phyloP scores from a whole-genome alignment of 2,888 invertebrate genomes.

The Stegophylla sp. region DNA sequence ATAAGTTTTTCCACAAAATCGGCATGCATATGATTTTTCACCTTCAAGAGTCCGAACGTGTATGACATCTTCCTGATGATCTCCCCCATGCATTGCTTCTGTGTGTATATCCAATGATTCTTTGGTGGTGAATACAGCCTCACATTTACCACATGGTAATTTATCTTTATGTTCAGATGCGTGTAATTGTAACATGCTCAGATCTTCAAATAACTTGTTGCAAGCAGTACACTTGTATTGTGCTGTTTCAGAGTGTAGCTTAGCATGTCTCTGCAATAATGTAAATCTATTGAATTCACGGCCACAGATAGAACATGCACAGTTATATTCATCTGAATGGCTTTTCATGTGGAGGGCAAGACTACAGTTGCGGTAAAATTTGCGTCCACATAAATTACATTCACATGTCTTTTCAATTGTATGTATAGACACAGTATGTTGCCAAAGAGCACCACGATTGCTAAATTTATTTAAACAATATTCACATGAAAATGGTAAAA shows the following conservation, averaged over 20 bases:
- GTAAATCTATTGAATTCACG: conserved; percentile 61
- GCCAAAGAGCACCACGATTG: conserved; percentile 62
- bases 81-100: conserved; percentile 57
- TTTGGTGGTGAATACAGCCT: conserved; percentile 60
- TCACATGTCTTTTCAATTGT: conserved; percentile 62
- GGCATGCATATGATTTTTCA: conserved; percentile 60
- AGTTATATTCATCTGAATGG: conserved; percentile 62
- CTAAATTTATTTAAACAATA: conserved; percentile 62
- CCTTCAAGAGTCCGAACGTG: conserved; percentile 38
- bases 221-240: conserved; percentile 60
- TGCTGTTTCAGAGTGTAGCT: conserved; percentile 58
- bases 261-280: conserved; percentile 61
- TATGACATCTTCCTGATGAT: conserved; percentile 54
- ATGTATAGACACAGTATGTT: conserved; percentile 61
- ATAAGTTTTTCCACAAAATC: conserved; percentile 61
- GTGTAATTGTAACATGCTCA: conserved; percentile 60
- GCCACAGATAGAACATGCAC: conserved; percentile 61
- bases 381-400: conserved; percentile 62
- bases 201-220: conserved; percentile 60
- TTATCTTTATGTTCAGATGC: conserved; percentile 60
- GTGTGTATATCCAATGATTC: conserved; percentile 60
- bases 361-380: conserved; percentile 62
- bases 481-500: conserved; percentile 60
- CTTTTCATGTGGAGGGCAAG: conserved; percentile 62
- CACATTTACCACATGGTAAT: conserved; percentile 59